A percentile compares a stretch with the other conserved stretches of the same genome.
phyloP scores from a whole-genome alignment of 2,888 invertebrate species.

The Nymphalis c-album region DNA sequence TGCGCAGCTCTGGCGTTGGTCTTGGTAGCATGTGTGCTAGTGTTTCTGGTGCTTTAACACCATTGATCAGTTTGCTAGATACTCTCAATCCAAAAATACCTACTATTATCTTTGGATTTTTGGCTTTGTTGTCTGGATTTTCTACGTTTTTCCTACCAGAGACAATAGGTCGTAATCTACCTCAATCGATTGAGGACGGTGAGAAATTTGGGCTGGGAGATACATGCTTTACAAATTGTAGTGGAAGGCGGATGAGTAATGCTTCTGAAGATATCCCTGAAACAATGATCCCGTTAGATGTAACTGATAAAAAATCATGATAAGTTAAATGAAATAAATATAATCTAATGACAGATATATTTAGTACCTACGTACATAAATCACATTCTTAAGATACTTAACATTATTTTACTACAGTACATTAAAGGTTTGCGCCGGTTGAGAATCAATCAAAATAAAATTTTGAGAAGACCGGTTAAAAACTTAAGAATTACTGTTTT shows the following conservation, averaged over 20 bases:
- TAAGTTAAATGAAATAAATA: neutral
- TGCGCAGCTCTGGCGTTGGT: conserved; percentile 91
- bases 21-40: conserved; percentile 93
- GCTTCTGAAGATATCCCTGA: conserved; percentile 66
- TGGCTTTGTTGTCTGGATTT: conserved; percentile 87
- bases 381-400: too few relatives aligned
- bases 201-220: conserved; percentile 91
- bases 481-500: too few relatives aligned
- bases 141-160: conserved; percentile 89
- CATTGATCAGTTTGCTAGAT: conserved; percentile 88
- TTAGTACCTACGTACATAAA: too few relatives aligned
- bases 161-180: conserved; percentile 90
- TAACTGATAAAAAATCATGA: conserved; percentile 60
- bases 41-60: conserved; percentile 90
- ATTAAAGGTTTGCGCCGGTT: too few relatives aligned
- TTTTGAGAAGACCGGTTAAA: too few relatives aligned
- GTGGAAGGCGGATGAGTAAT: conserved; percentile 67
- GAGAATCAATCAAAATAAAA: too few relatives aligned
- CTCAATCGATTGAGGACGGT: conserved; percentile 91
- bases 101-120: conserved; percentile 87
- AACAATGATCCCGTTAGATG: conserved; percentile 71
- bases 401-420: too few relatives aligned
- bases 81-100: conserved; percentile 90
- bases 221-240: conserved; percentile 88
- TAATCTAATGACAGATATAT: too few relatives aligned